Conservation (phyloP, 2,797 vertebrate species). For the Aphelocoma californica region DNA sequence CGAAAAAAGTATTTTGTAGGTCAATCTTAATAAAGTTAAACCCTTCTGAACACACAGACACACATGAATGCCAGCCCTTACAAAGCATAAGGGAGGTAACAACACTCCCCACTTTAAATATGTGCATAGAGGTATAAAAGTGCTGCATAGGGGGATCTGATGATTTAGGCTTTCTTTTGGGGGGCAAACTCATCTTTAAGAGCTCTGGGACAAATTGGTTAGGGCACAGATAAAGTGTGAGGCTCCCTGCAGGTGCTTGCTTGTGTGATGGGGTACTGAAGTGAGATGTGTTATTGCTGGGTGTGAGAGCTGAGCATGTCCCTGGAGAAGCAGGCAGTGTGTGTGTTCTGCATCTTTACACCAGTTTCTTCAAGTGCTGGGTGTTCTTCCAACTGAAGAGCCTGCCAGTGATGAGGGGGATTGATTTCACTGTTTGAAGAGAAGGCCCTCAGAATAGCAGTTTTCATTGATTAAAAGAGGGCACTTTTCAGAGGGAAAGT, state of each 20-base stretch:
- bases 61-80: no score
- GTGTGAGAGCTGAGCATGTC: neutral
- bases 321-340: neutral
- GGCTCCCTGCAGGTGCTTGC: neutral
- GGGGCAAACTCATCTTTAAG: neutral
- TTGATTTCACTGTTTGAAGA: constrained; percentile 32
- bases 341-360: neutral
- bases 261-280: neutral
- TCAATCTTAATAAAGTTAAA: neutral
- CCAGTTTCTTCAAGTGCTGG: neutral
- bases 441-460: neutral
- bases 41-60: neutral
- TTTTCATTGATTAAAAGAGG: constrained; percentile 27
- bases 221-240: neutral
- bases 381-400: constrained; percentile 28
- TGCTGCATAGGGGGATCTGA: neutral
- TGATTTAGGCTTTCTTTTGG: neutral
- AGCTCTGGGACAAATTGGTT: neutral
- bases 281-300: neutral
- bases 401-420: neutral
- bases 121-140: no score
- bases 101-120: neutral
- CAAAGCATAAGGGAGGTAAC: neutral
- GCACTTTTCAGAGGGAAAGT: constrained; percentile 15
- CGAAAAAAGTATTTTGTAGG: neutral